These are phyloP conservation scores for Brachionus rubens DNA, from an alignment of 1,140 invertebrate genomes.

Conservation along the genomic window DNA sequence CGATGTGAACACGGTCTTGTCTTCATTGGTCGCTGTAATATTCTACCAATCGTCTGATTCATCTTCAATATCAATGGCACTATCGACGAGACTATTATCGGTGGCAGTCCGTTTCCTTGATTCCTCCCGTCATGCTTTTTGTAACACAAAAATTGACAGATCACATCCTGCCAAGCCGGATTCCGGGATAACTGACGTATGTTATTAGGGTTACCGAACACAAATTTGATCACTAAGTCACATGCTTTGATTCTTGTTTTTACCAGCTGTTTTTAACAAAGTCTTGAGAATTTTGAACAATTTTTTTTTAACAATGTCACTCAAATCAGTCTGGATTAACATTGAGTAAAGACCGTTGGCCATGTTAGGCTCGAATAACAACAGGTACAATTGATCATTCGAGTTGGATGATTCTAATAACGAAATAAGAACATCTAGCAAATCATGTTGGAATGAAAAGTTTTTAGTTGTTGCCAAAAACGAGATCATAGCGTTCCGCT, in stretches of 20 bases:
- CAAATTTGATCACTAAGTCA: constrained; percentile 5
- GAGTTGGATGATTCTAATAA: constrained; percentile 63
- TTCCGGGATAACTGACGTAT: not conserved
- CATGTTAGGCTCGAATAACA: constrained; percentile 66
- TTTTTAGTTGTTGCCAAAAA: not conserved
- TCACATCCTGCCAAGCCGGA: constrained; percentile 31
- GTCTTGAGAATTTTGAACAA: constrained; percentile 64
- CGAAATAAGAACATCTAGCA: constrained; percentile 65
- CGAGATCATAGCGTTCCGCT: constrained; percentile 55
- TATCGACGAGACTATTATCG: not conserved
- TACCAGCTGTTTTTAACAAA: constrained; percentile 58
- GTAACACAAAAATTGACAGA: constrained; percentile 6
- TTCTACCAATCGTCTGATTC: constrained; percentile 3
- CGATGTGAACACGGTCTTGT: constrained; percentile 12
- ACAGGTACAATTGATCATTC: constrained; percentile 66
- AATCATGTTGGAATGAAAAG: constrained; percentile 54
- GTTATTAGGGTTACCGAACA: not conserved
- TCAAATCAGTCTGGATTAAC: constrained; percentile 63
- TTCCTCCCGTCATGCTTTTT: not conserved
- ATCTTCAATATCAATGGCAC: not conserved
- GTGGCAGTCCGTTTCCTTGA: not conserved
- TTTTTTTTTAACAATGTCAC: constrained; percentile 63
- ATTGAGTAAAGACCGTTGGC: constrained; percentile 66
- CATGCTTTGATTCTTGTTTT: constrained; percentile 1
- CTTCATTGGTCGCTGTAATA: not conserved